Percentiles rank a stretch among this genome's conserved stretches.
These are phyloP conservation scores for Hirtodrosophila duncani DNA, from an alignment of 2,888 invertebrate species.

Conservation along the genomic window DNA sequence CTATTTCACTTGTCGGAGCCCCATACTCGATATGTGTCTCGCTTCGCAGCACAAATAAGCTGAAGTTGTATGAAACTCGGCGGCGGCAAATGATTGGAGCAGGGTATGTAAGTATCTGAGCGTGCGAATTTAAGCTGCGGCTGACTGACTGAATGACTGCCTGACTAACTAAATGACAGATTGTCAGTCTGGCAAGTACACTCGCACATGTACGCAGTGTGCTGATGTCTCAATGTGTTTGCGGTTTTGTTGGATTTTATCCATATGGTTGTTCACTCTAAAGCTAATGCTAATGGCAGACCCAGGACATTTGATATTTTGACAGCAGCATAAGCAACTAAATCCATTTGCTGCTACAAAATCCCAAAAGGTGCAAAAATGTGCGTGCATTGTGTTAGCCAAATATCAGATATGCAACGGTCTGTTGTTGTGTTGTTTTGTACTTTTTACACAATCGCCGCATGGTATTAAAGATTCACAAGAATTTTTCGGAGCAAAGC, in stretches of 20 bases:
- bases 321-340: slow-evolving; percentile 25
- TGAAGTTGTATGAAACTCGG: slow-evolving; percentile 23
- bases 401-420: slow-evolving; percentile 59
- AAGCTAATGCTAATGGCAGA: slow-evolving; percentile 21
- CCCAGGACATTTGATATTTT: slow-evolving; percentile 4
- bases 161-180: no score
- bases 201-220: no score
- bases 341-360: slow-evolving; percentile 46
- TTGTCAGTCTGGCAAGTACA: no score
- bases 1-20: slow-evolving; percentile 57
- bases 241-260: no score
- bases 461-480: slow-evolving; percentile 47
- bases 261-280: slow-evolving; percentile 26
- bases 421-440: slow-evolving; percentile 23
- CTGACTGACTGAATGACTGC: no score
- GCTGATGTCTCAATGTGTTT: no score
- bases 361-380: slow-evolving; percentile 42
- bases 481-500: slow-evolving; percentile 4
- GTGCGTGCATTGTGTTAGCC: slow-evolving; percentile 42
- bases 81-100: slow-evolving; percentile 27
- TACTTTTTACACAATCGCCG: slow-evolving; percentile 17
- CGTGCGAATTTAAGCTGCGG: no score
- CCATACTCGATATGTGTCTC: slow-evolving; percentile 21
- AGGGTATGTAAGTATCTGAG: slow-evolving; percentile 4
- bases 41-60: slow-evolving; percentile 26